Evolutionary conservation across 2,797 vertebrate species (phyloP).

Genomic region (Lates japonicus): DNA sequence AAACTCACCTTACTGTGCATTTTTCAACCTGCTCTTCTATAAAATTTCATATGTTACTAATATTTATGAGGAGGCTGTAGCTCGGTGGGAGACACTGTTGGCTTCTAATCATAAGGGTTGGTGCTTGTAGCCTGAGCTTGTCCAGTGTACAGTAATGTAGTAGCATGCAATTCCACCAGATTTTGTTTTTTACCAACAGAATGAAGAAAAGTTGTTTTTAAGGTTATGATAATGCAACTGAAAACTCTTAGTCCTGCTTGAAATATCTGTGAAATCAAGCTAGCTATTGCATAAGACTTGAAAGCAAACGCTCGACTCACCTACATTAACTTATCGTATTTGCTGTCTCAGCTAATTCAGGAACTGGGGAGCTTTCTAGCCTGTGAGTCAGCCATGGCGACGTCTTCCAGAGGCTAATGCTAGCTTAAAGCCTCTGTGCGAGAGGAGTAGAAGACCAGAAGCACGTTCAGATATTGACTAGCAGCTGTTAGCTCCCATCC

Average conservation of each 20-base stretch:
- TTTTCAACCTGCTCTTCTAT: background rate
- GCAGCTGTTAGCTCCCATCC: background rate
- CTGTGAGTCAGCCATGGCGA: no score
- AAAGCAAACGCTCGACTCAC: no score
- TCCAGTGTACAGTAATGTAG: background rate
- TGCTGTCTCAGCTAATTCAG: no score
- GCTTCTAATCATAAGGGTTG: background rate
- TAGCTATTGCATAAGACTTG: background rate
- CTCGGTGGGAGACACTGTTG: background rate
- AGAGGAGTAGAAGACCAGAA: no score
- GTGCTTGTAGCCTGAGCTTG: no score
- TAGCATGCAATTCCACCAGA: background rate
- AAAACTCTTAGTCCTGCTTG: background rate
- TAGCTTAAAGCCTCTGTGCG: no score
- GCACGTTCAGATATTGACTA: no score
- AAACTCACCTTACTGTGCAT: conserved; percentile 26
- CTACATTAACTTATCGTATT: no score
- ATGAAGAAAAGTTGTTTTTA: background rate
- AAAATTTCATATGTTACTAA: conserved; percentile 5
- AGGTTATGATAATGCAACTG: background rate
- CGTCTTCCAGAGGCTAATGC: no score
- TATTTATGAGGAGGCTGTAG: background rate
- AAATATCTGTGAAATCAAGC: background rate
- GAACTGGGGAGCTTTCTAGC: no score
- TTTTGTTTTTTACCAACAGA: background rate